Evolutionary conservation across 2,797 vertebrate species (phyloP), one percentile per base, ranked within the genome.

Genomic region (Anolis apletophallus): DNA sequence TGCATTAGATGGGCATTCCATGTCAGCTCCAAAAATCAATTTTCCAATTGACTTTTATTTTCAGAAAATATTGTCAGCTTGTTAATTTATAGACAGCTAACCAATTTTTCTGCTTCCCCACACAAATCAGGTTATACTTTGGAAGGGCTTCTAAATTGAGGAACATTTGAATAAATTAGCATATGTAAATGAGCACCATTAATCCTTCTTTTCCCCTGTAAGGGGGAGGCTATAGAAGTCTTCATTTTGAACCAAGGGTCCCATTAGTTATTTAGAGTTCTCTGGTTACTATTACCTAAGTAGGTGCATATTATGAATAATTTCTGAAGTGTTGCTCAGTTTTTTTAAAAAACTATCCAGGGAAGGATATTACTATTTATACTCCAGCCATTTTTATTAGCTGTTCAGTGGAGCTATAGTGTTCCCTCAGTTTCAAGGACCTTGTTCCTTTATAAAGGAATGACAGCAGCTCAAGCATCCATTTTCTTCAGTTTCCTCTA

Each of bases 401-500:
- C 23, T 59, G 12, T 46, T 34, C 50, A 7, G 23, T 79, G 17
- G 2, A 5, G 11, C 5, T 77, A 23, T 17, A 46, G 36, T 46
- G 13, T 71, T 69, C 52, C 80, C 85, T 89, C 78, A 90, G 88
- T 75, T n/a, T 72, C 46, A 8, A 81, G 67, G 88, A 23, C 46
- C 23, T 79, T 89, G 46, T 71, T 84, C 55, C 73, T 91, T 89
- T 82, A 73, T 88, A 82, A 90, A 87, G 87, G 19, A 79, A 64
- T 69, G 29, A 32, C 46, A n/a, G 52, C 52, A 71, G 32, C 23
- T 11, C n/a, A 26, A 75, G 74, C 73, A 46, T 92, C 88, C 82
- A 54, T 7, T 13, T 80, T 91, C 79, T 80, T 50, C 86, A 64
- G 76, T 5, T 84, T 26, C 21, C 13, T 55, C 52, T 85, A 32